These are phyloP conservation scores for Oscheius sp. DNA, from an alignment of 2,888 invertebrate species.

Conservation along the genomic window DNA sequence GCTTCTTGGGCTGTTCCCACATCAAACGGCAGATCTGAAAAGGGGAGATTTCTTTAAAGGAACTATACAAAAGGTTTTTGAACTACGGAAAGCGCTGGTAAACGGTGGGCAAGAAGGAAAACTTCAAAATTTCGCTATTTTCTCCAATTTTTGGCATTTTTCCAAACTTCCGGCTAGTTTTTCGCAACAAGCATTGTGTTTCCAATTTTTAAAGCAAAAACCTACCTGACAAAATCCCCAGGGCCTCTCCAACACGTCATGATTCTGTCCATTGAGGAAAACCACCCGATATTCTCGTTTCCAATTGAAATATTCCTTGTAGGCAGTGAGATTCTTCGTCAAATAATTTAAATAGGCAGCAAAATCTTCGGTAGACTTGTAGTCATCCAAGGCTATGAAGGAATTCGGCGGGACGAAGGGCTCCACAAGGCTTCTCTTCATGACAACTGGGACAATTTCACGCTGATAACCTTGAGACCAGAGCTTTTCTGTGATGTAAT, in stretches of 20 bases:
- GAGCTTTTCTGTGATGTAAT: slow-evolving; percentile 73
- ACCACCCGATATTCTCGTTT: slow-evolving; percentile 69
- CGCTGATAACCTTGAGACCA: slow-evolving; percentile 69
- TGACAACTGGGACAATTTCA: slow-evolving; percentile 67
- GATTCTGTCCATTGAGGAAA: slow-evolving; percentile 65
- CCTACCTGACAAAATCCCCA: slow-evolving; percentile 73
- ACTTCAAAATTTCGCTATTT: no score
- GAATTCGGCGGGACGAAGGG: slow-evolving; percentile 73
- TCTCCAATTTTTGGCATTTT: no score
- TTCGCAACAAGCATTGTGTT: no score
- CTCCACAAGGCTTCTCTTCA: slow-evolving; percentile 66
- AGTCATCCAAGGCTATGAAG: slow-evolving; percentile 76
- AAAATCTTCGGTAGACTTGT: slow-evolving; percentile 73
- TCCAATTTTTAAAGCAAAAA: no score
- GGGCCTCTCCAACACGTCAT: slow-evolving; percentile 69
- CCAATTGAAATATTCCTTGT: slow-evolving; percentile 76
- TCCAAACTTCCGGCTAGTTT: no score
- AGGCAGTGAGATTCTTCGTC: slow-evolving; percentile 74
- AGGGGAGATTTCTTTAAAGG: no score
- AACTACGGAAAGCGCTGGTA: no score
- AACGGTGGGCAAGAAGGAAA: no score
- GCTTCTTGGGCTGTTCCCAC: slow-evolving; percentile 51
- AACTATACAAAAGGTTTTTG: no score
- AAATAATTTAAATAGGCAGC: slow-evolving; percentile 74
- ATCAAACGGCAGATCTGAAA: slow-evolving; percentile 59